Conservation (phyloP, 2,888 invertebrate species). For the Psylliodes chrysocephalus region DNA sequence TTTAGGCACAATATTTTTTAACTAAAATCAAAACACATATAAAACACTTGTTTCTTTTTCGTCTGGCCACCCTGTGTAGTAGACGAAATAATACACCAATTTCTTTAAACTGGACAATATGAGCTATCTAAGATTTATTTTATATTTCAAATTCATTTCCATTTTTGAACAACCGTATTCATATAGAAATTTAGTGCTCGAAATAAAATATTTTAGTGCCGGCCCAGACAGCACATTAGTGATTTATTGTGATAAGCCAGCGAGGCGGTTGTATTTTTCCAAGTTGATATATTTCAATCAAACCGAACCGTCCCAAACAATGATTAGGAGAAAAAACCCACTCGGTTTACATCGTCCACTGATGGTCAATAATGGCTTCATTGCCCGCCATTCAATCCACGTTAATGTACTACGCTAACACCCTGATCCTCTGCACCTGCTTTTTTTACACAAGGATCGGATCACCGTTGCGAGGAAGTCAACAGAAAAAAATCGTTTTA, state of each 20-base stretch:
- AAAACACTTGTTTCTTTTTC: too few species aligned
- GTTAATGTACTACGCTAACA: conserved; percentile 59
- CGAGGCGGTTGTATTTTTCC: conserved; percentile 57
- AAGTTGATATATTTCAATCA: conserved; percentile 63
- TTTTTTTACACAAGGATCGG: conserved; percentile 15
- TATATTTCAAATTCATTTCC: too few species aligned
- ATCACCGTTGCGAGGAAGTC: conserved; percentile 7
- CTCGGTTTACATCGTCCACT: conserved; percentile 49
- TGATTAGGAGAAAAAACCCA: conserved; percentile 61
- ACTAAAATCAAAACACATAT: too few species aligned
- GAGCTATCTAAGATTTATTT: too few species aligned
- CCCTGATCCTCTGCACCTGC: conserved; percentile 48
- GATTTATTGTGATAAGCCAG: conserved; percentile 60
- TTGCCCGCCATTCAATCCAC: conserved; percentile 59
- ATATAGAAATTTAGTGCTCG: too few species aligned
- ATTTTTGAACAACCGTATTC: too few species aligned
- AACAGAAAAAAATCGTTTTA: too few species aligned
- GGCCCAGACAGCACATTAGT: conserved; percentile 48
- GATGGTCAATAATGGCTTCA: conserved; percentile 62
- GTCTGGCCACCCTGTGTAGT: too few species aligned
- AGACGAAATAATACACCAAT: too few species aligned
- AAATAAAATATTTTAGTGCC: not conserved
- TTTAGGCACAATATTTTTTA: too few species aligned
- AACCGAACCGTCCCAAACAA: conserved; percentile 61
- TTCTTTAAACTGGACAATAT: too few species aligned